phyloP scores from a whole-genome alignment of 2,797 vertebrate species.

The Clarias fuscus region DNA sequence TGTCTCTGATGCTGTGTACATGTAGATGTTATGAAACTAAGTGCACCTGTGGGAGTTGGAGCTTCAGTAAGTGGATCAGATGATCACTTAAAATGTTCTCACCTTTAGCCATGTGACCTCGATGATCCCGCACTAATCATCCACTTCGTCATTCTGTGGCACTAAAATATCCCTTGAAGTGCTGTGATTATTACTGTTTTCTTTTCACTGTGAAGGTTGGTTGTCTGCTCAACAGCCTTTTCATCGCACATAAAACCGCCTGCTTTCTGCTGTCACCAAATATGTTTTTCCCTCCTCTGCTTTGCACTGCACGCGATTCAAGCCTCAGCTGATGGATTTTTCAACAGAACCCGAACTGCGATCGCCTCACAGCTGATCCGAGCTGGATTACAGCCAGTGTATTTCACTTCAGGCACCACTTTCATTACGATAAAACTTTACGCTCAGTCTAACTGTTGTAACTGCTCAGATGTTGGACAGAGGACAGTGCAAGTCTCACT shows the following conservation, averaged over 20 bases:
- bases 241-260: background rate
- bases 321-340: background rate
- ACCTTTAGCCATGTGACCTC: background rate
- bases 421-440: constrained; percentile 9
- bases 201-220: background rate
- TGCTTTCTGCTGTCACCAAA: background rate
- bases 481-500: constrained; percentile 1
- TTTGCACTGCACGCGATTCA: background rate
- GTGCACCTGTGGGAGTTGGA: constrained; percentile 3
- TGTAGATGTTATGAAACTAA: constrained; percentile 9
- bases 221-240: constrained; percentile 11
- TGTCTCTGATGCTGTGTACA: background rate
- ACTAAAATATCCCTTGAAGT: constrained; percentile 8
- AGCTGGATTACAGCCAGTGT: background rate
- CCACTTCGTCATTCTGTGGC: background rate
- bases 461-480: background rate
- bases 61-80: constrained; percentile 3
- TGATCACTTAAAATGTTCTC: constrained; percentile 19
- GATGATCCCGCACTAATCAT: background rate
- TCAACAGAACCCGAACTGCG: background rate
- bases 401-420: background rate
- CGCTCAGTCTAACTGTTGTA: background rate
- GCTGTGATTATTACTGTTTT: background rate
- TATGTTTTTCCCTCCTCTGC: background rate
- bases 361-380: background rate